A percentile compares a stretch with the other conserved stretches of the same genome.
Evolutionary conservation across 2,888 invertebrate genomes (phyloP).

Genomic region (Stenodema calcarata): DNA sequence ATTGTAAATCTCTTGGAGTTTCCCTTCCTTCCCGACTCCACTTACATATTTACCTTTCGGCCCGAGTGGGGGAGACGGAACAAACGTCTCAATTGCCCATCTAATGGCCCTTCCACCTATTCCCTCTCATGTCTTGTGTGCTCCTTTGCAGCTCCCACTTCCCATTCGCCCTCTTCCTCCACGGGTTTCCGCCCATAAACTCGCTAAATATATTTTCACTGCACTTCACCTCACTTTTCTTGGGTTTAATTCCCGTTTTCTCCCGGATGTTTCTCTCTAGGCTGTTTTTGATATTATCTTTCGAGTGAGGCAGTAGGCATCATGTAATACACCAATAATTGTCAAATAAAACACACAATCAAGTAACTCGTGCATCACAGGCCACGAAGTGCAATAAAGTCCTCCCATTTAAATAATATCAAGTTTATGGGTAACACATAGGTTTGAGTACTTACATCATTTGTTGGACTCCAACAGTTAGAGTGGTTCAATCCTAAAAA

Average conservation of each 20-base stretch:
- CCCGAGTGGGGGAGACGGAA: neutral
- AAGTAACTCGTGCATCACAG: too few relatives aligned
- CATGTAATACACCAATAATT: too few relatives aligned
- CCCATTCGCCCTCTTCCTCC: neutral
- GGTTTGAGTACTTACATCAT: too few relatives aligned
- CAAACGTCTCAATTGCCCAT: constrained; percentile 32
- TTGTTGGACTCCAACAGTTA: too few relatives aligned
- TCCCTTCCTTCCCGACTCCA: neutral
- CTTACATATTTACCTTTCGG: constrained; percentile 34
- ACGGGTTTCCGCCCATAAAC: neutral
- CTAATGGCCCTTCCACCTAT: constrained; percentile 20
- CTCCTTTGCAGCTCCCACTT: neutral
- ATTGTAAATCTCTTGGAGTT: constrained; percentile 27
- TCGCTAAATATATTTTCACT: constrained; percentile 17
- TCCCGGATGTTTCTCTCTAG: neutral
- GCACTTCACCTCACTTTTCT: neutral
- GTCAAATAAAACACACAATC: too few relatives aligned
- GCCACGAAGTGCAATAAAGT: too few relatives aligned
- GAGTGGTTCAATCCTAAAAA: too few relatives aligned
- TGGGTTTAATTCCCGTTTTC: neutral
- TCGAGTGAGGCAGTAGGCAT: too few relatives aligned
- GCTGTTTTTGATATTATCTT: neutral
- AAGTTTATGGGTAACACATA: too few relatives aligned
- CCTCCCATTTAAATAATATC: too few relatives aligned
- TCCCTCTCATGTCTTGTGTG: neutral